Evolutionary conservation across 2,888 invertebrate species (phyloP).

Genomic region (Alentia gelatinosa): DNA sequence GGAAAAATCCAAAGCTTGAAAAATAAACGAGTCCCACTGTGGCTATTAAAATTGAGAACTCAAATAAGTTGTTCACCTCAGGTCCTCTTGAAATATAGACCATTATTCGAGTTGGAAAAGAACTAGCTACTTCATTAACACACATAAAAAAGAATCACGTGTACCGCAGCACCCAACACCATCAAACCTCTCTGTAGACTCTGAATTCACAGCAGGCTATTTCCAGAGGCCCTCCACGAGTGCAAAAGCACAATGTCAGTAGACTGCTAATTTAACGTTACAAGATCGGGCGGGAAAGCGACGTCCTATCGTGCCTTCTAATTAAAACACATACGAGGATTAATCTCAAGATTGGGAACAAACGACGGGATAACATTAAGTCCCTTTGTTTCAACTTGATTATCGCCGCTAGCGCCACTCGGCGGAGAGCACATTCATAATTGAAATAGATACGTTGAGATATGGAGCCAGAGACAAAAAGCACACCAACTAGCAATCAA

Average conservation of each 20-base stretch:
- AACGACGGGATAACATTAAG: neutral
- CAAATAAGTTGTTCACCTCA: too few species aligned
- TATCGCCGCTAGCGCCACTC: neutral
- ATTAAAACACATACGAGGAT: neutral
- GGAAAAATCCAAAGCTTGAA: too few species aligned
- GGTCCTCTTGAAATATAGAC: too few species aligned
- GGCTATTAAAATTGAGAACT: too few species aligned
- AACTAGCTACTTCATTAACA: too few species aligned
- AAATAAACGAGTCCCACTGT: too few species aligned
- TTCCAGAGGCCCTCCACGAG: neutral
- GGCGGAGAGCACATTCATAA: neutral
- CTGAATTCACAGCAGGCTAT: too few species aligned
- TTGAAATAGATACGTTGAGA: constrained; percentile 15
- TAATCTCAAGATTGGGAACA: neutral
- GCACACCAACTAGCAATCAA: neutral
- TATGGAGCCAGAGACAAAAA: neutral
- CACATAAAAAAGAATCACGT: too few species aligned
- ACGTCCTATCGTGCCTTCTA: neutral
- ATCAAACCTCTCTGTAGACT: too few species aligned
- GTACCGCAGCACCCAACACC: too few species aligned
- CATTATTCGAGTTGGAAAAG: too few species aligned
- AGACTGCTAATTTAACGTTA: neutral
- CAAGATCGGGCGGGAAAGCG: neutral
- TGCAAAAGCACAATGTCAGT: neutral
- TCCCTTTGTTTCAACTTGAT: neutral